A percentile compares a stretch with the other conserved stretches of the same genome.
Evolutionary conservation across 2,888 invertebrate genomes (phyloP).

Genomic region (Conomelus anceps): DNA sequence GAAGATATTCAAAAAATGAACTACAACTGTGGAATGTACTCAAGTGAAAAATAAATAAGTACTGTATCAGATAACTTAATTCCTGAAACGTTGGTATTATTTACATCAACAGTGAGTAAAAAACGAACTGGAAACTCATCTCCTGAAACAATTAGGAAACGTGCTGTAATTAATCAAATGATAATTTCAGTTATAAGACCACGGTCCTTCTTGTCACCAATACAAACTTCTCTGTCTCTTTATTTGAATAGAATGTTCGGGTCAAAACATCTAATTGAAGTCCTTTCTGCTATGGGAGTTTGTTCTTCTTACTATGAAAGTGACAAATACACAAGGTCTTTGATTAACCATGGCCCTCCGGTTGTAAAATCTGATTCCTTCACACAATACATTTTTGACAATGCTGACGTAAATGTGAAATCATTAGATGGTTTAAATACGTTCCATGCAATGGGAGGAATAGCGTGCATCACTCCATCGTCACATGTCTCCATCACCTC

Average conservation of each 20-base stretch:
- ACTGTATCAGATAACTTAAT: too few species aligned
- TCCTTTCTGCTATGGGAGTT: background rate
- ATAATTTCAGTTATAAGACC: too few species aligned
- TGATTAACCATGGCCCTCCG: background rate
- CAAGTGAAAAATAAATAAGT: too few species aligned
- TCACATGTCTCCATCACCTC: background rate
- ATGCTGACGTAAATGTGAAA: background rate
- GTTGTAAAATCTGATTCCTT: background rate
- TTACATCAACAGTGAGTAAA: too few species aligned
- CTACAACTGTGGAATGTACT: too few species aligned
- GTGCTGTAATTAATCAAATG: too few species aligned
- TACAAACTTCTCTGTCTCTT: too few species aligned
- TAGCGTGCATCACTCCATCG: background rate
- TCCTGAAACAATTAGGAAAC: too few species aligned
- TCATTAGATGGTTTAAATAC: background rate
- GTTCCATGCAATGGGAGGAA: conserved; percentile 10
- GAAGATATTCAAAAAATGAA: too few species aligned
- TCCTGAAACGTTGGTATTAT: too few species aligned
- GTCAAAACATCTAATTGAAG: background rate
- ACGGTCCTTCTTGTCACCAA: too few species aligned
- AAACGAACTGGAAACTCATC: too few species aligned
- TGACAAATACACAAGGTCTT: background rate
- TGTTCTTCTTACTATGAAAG: background rate
- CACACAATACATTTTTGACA: conserved; percentile 1
- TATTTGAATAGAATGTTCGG: background rate